phyloP scores from a whole-genome alignment of 2,888 invertebrate genomes.

The Agrotis exclamationis region DNA sequence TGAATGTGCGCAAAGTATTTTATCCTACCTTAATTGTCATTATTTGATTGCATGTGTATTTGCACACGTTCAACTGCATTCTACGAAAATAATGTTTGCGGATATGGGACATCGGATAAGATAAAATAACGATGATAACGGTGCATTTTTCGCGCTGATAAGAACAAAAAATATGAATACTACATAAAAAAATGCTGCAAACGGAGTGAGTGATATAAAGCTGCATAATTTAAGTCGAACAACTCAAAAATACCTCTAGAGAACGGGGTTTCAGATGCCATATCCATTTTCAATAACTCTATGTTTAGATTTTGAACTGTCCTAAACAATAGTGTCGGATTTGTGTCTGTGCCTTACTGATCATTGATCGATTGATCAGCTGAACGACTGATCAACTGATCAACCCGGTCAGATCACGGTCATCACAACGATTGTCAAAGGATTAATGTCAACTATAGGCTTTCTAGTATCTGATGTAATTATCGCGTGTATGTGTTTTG shows the following conservation, averaged over 20 bases:
- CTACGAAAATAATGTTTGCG: background rate
- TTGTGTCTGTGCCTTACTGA: conserved; percentile 51
- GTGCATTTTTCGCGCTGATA: background rate
- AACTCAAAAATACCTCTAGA: background rate
- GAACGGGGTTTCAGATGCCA: conserved; percentile 9
- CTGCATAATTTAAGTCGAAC: background rate
- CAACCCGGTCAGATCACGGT: conserved; percentile 53
- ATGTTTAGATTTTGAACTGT: background rate
- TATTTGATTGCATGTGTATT: background rate
- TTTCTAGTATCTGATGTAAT: conserved; percentile 21
- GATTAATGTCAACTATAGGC: conserved; percentile 47
- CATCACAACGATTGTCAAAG: conserved; percentile 45
- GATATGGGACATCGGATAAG: background rate
- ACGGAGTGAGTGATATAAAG: no score
- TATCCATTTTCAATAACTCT: conserved; percentile 25
- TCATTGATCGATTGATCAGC: conserved; percentile 44
- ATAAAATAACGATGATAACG: background rate
- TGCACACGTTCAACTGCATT: background rate
- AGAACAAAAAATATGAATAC: background rate
- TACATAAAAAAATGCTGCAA: no score
- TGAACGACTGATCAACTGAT: conserved; percentile 34
- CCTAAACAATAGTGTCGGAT: conserved; percentile 56
- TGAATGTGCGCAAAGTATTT: no score
- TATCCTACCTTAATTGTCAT: no score
- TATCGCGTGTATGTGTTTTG: background rate